Base-by-base conservation (phyloP, 1,140 invertebrate species). In the Holcopasites calliopsidis region DNA sequence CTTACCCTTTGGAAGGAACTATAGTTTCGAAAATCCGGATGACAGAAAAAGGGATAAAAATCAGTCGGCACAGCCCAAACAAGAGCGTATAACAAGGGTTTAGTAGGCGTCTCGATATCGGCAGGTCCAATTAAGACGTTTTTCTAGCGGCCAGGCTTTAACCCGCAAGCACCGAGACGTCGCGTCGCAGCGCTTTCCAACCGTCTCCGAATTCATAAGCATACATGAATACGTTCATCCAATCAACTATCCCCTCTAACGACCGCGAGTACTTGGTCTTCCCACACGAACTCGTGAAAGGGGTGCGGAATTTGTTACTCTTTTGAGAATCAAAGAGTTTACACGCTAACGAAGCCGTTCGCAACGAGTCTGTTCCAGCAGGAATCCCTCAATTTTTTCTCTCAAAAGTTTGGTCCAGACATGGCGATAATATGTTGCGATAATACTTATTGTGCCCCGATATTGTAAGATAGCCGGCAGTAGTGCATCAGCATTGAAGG, bases 81-180 rank as follows among this genome's bases (percentile, higher is more conserved):
- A n/a, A n/a, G n/a, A n/a, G n/a, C n/a, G n/a, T n/a, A n/a, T n/a
- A n/a, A n/a, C n/a, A 7, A 35, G 58, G 28, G 26, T 11, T 35
- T 40, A 38, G 31, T 64, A 44, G 60, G 42, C 21, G 52, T 66
- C 66, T 55, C 28, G 47, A 77, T 42, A 75, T 40, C 55, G 81
- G 65, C 50, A 83, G 85, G 80, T 87, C 85, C 82, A 87, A 87
- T 87, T 87, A 87, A 87, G 84, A 86, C 86, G 85, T 87, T 87
- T 87, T 87, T 85, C 83, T 78, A 75, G 64, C 72, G 50, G 70
- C 49, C 57, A 54, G 38, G 82, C 61, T 78, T 64, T 62, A n/a
- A n/a, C n/a, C 49, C 38, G 60, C 28, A 47, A n/a, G n/a, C 44
- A 18, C 60, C 40, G 60, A 64, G 40, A 64, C 60, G 40, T 47